Percentiles rank a stretch among this genome's conserved stretches.
Evolutionary conservation across 1,140 invertebrate species (phyloP).

Genomic region (Hycleus phaleratus): DNA sequence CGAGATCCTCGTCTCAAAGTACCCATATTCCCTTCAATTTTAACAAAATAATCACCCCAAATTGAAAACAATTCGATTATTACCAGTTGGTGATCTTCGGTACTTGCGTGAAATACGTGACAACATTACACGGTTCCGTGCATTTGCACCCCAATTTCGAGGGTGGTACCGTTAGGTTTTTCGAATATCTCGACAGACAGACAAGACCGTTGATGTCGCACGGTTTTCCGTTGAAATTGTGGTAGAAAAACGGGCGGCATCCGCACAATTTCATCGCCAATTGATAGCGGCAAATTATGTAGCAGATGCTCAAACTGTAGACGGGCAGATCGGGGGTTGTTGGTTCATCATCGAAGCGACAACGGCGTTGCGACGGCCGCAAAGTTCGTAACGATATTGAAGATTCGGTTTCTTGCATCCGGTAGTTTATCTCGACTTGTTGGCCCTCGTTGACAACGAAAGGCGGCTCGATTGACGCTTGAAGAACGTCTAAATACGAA

Average conservation of each 20-base stretch:
- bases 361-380: conserved; percentile 41
- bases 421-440: conserved; percentile 43
- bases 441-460: conserved; percentile 39
- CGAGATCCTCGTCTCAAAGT: conserved; percentile 32
- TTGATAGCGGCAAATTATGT: conserved; percentile 42
- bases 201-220: conserved; percentile 48
- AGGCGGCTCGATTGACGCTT: conserved; percentile 34
- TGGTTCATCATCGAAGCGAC: conserved; percentile 47
- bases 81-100: conserved; percentile 44
- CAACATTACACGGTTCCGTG: conserved; percentile 47
- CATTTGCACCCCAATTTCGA: conserved; percentile 48
- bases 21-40: conserved; percentile 25
- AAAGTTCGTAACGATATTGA: conserved; percentile 40
- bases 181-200: conserved; percentile 44
- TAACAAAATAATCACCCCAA: neutral
- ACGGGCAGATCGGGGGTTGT: conserved; percentile 41
- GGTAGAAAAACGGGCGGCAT: conserved; percentile 48
- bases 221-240: conserved; percentile 45
- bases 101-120: conserved; percentile 48
- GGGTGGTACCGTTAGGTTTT: conserved; percentile 45
- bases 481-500: conserved; percentile 48
- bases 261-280: conserved; percentile 43
- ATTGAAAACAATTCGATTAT: neutral
- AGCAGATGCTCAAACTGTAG: conserved; percentile 46
- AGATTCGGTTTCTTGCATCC: conserved; percentile 45